Conservation (phyloP, 2,113 vertebrate genomes). For the Prunella himalayana region DNA sequence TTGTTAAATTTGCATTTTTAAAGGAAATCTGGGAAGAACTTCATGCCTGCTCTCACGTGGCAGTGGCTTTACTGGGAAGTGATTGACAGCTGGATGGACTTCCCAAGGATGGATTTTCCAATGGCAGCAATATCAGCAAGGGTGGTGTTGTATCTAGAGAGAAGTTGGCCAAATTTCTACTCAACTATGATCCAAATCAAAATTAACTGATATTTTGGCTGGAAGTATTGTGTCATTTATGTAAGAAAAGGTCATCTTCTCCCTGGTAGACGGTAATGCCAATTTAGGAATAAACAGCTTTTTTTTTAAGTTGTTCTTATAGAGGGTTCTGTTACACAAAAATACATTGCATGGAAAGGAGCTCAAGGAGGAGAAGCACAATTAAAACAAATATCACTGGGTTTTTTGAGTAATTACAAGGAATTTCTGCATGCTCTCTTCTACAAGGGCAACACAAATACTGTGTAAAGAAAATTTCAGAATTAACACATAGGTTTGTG, state of each 20-base stretch:
- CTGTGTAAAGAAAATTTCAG: accelerated
- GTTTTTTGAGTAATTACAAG: not conserved
- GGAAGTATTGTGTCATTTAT: not conserved
- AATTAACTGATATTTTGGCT: not conserved
- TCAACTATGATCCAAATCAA: not conserved
- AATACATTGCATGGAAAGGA: not conserved
- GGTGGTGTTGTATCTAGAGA: too few relatives aligned
- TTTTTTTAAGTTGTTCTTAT: not conserved
- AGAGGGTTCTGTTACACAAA: not conserved
- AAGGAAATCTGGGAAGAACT: not conserved
- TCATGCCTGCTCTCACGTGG: not conserved
- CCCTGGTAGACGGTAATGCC: not conserved
- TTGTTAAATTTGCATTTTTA: not conserved
- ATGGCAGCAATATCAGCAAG: not conserved
- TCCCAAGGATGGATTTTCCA: not conserved
- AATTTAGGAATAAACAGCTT: not conserved
- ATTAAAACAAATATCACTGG: not conserved
- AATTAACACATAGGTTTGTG: not conserved
- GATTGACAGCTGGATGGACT: not conserved
- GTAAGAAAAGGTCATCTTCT: not conserved
- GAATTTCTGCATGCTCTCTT: not conserved
- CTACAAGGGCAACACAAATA: not conserved
- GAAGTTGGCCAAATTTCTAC: not conserved
- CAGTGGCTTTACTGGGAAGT: not conserved
- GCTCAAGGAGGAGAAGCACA: not conserved